Evolutionary conservation across 2,797 vertebrate genomes (phyloP).

Genomic region (Microtus obscurus): DNA sequence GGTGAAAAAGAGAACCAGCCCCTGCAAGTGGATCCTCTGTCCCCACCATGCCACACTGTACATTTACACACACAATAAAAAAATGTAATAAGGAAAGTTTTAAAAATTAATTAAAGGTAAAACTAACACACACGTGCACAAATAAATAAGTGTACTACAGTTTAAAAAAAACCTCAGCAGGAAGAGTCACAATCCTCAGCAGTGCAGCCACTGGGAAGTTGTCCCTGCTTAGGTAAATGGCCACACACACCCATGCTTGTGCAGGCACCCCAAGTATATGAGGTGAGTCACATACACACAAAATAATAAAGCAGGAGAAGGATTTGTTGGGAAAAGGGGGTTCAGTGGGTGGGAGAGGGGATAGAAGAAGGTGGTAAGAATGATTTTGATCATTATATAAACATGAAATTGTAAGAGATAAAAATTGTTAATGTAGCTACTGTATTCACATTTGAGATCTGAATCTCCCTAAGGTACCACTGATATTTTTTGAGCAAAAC

Average conservation of each 20-base stretch:
- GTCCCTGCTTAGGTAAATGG: background rate
- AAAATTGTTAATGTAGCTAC: background rate
- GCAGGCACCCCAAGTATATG: background rate
- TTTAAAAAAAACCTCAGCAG: background rate
- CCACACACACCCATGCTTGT: background rate
- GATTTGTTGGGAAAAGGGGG: background rate
- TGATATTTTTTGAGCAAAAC: background rate
- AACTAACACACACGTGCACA: background rate
- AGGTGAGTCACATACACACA: background rate
- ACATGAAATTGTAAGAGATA: background rate
- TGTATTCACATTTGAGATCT: background rate
- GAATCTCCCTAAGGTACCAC: background rate
- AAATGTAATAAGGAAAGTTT: background rate
- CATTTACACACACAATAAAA: background rate
- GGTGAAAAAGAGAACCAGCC: background rate
- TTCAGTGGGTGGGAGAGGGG: background rate
- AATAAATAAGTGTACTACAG: background rate
- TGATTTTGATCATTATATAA: background rate
- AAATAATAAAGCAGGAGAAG: background rate
- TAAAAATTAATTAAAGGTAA: background rate
- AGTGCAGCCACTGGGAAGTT: background rate
- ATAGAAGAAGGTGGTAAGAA: background rate
- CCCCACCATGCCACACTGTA: background rate
- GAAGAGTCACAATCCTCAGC: background rate
- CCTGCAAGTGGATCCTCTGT: background rate